phyloP scores from a whole-genome alignment of 2,113 vertebrate species.

The Channa maculata region DNA sequence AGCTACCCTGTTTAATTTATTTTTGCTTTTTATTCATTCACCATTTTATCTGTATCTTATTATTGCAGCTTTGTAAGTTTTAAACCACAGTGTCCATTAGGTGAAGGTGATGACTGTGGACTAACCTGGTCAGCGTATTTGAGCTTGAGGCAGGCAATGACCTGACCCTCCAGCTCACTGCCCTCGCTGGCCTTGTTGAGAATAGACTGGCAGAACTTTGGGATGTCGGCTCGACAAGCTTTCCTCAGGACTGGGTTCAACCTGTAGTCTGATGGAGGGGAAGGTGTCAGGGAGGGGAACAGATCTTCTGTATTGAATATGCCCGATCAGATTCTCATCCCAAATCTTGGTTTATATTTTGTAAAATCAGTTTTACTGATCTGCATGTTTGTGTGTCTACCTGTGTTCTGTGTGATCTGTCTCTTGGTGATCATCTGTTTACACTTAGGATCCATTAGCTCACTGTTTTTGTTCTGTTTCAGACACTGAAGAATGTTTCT shows the following conservation, averaged over 20 bases:
- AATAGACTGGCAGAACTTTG: constrained; percentile 95
- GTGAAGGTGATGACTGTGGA: background rate
- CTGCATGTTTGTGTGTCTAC: constrained; percentile 72
- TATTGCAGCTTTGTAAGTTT: too few relatives aligned
- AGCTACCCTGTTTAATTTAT: too few relatives aligned
- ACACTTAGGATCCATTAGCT: constrained; percentile 98
- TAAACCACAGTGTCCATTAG: too few relatives aligned
- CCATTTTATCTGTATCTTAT: too few relatives aligned
- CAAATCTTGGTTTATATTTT: background rate
- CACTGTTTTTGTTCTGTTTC: constrained; percentile 98
- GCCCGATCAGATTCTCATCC: background rate
- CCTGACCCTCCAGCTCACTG: constrained; percentile 93
- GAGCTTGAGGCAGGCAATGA: constrained; percentile 95
- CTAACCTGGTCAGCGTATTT: constrained; percentile 95
- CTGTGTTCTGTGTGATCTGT: constrained; percentile 97
- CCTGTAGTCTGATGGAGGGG: constrained; percentile 88
- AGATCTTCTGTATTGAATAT: background rate
- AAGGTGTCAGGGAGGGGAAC: background rate
- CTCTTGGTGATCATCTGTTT: constrained; percentile 99
- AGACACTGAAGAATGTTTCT: constrained; percentile 96
- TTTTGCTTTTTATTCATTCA: too few relatives aligned
- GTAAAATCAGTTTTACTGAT: background rate
- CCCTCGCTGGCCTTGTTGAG: constrained; percentile 93
- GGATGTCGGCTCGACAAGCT: constrained; percentile 96
- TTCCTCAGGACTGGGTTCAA: constrained; percentile 94